Percentiles rank a stretch among this genome's conserved stretches.
Evolutionary conservation across 2,888 invertebrate species (phyloP).

Genomic region (Gonocerus acuteangulatus): DNA sequence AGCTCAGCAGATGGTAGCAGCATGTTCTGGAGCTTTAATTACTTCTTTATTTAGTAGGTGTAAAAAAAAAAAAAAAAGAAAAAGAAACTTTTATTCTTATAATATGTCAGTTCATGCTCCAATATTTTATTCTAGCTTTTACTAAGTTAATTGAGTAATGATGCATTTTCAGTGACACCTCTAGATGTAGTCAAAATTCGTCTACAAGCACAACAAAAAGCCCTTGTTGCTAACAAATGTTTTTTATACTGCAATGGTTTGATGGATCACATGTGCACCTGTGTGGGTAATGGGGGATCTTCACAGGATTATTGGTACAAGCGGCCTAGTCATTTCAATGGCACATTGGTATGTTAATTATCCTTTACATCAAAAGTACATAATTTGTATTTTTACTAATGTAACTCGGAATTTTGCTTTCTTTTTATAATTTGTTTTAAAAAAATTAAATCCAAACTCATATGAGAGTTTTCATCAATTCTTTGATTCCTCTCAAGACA

Average conservation of each 20-base stretch:
- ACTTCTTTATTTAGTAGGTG: slow-evolving; percentile 87
- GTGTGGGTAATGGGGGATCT: slow-evolving; percentile 42
- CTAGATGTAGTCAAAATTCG: slow-evolving; percentile 98
- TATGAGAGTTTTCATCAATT: too few species aligned
- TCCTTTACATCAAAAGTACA: neutral
- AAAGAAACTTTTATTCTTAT: too few species aligned
- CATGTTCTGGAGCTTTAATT: slow-evolving; percentile 79
- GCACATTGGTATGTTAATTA: slow-evolving; percentile 55
- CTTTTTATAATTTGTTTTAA: neutral
- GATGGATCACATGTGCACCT: slow-evolving; percentile 95
- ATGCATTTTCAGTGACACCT: slow-evolving; percentile 76
- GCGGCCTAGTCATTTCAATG: slow-evolving; percentile 39
- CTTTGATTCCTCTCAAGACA: too few species aligned
- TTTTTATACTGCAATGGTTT: slow-evolving; percentile 95
- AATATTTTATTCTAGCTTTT: too few species aligned
- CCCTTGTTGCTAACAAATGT: slow-evolving; percentile 72
- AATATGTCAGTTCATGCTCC: neutral
- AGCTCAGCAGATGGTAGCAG: slow-evolving; percentile 73
- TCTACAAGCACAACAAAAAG: slow-evolving; percentile 87
- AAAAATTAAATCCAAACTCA: too few species aligned
- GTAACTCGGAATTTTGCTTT: too few species aligned
- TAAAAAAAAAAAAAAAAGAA: too few species aligned
- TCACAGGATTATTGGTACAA: slow-evolving; percentile 37
- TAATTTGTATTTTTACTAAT: too few species aligned
- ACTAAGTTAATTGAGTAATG: too few species aligned